phyloP scores from a whole-genome alignment of 2,113 vertebrate genomes.

The Brienomyrus longianalis region DNA sequence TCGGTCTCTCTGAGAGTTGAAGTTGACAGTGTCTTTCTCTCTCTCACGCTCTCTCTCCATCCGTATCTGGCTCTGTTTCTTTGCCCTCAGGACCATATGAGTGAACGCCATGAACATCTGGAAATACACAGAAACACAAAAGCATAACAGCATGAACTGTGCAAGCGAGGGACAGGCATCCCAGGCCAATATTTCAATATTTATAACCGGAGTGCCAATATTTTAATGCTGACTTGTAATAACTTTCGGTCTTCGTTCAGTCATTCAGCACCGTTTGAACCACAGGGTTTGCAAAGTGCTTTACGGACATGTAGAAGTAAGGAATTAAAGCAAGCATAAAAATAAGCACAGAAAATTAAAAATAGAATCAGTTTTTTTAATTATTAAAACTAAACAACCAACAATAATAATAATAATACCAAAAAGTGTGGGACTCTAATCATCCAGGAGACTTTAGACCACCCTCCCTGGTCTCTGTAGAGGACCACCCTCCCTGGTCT shows the following conservation, averaged over 20 bases:
- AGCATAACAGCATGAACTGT: neutral
- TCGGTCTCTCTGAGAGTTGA: slow-evolving; percentile 62
- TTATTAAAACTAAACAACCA: neutral
- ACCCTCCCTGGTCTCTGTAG: too few species aligned
- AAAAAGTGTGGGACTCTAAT: neutral
- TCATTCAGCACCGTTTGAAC: neutral
- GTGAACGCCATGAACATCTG: slow-evolving; percentile 80
- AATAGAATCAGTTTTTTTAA: neutral
- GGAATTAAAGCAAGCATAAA: neutral
- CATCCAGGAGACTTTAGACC: neutral
- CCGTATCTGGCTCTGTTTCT: slow-evolving; percentile 67
- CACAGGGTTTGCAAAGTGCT: neutral
- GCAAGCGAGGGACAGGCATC: neutral
- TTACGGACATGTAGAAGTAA: neutral
- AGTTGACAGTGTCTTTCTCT: slow-evolving; percentile 70
- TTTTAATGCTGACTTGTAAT: neutral
- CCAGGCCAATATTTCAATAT: neutral
- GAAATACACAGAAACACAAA: neutral
- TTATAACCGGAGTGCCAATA: neutral
- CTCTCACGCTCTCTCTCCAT: slow-evolving; percentile 58
- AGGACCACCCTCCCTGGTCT: too few species aligned
- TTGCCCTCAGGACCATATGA: slow-evolving; percentile 66
- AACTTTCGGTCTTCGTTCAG: neutral
- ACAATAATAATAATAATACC: neutral
- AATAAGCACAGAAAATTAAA: neutral